A percentile compares a stretch with the other conserved stretches of the same genome.
Evolutionary conservation across 2,888 invertebrate species (phyloP).

Genomic region (Rhogogaster chlorosoma): DNA sequence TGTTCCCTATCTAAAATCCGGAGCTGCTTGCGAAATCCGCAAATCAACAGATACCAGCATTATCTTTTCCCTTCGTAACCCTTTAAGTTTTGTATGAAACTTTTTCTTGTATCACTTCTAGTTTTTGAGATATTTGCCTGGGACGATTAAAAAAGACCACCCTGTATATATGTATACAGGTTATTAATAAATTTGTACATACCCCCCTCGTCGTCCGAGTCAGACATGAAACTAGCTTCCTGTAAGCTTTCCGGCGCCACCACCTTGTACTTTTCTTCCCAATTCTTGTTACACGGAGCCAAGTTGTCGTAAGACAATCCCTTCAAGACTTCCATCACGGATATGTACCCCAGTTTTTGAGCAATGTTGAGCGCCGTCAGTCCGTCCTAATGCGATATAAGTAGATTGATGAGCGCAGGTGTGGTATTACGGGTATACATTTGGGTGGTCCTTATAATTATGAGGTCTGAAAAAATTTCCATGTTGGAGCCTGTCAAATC

Average conservation of each 20-base stretch:
- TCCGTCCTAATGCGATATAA: conserved; percentile 86
- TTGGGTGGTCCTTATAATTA: no score
- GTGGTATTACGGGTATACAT: no score
- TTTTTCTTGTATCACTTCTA: no score
- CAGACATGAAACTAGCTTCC: conserved; percentile 96
- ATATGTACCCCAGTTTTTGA: conserved; percentile 97
- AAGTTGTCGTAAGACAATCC: conserved; percentile 78
- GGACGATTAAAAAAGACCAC: no score
- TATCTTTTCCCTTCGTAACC: no score
- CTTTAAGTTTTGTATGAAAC: no score
- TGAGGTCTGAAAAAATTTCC: no score
- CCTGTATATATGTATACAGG: not conserved
- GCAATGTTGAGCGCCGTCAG: conserved; percentile 98
- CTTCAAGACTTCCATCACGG: conserved; percentile 97
- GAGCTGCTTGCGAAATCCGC: no score
- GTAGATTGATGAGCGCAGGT: not conserved
- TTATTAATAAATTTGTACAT: conserved; percentile 70
- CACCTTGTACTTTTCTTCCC: conserved; percentile 98
- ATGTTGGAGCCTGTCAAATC: no score
- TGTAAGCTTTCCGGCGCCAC: conserved; percentile 99
- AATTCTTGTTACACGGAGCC: conserved; percentile 79
- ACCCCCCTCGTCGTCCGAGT: conserved; percentile 99
- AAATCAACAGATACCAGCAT: no score
- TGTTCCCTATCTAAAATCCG: no score
- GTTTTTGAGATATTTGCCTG: no score